A percentile compares a stretch with the other conserved stretches of the same genome.
Evolutionary conservation across 2,797 vertebrate genomes (phyloP).

Genomic region (Acipenser transmontanus): DNA sequence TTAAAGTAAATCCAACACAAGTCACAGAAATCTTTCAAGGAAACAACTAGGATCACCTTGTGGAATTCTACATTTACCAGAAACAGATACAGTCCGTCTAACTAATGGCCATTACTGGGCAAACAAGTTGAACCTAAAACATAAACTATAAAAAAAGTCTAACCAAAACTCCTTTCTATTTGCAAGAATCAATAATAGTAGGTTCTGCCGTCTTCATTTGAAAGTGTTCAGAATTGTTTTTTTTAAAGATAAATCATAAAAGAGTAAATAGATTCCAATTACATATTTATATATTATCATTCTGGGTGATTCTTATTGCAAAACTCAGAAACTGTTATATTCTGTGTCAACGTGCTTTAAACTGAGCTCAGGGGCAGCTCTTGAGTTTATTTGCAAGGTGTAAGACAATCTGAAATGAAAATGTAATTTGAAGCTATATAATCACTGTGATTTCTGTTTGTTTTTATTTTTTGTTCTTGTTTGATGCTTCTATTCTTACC

Average conservation of each 20-base stretch:
- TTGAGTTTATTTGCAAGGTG: slow-evolving; percentile 12
- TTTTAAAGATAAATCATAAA: too few species aligned
- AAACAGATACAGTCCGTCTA: too few species aligned
- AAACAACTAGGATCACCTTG: background rate
- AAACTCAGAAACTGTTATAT: background rate
- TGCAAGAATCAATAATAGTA: too few species aligned
- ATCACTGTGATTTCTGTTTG: too few species aligned
- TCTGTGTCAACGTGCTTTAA: background rate
- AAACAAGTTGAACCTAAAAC: background rate
- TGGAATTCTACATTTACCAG: background rate
- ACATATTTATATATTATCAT: too few species aligned
- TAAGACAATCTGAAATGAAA: background rate
- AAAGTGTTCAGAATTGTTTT: too few species aligned
- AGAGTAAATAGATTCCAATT: too few species aligned
- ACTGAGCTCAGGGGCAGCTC: background rate
- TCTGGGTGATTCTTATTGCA: too few species aligned
- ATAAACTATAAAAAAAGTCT: background rate
- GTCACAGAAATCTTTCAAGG: background rate
- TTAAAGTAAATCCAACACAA: slow-evolving; percentile 29
- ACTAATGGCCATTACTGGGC: too few species aligned
- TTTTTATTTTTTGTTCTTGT: too few species aligned
- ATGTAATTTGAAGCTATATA: background rate
- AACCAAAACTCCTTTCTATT: too few species aligned
- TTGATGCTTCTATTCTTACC: slow-evolving; percentile 64
- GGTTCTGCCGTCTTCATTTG: too few species aligned